Base-by-base conservation (phyloP, 2,888 invertebrate species). In the Allacma fusca region DNA sequence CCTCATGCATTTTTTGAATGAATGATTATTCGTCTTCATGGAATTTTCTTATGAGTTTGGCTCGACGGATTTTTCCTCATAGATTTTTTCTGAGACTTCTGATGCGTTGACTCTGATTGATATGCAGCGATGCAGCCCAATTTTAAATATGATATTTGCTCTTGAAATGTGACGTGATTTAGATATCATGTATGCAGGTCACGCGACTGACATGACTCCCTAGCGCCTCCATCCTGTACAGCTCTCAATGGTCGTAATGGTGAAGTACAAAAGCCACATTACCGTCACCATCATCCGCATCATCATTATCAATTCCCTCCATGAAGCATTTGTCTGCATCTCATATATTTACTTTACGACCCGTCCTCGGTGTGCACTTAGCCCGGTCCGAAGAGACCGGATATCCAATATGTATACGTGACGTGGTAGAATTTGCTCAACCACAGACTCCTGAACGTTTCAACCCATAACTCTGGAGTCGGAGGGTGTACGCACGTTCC, bases 281-380 rank as follows among this genome's bases (percentile, higher is more conserved):
- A 69, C 23, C 43, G n/a, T 59, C 59, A 59, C 59, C 23, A 23
- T 59, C n/a, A 7, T 59, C 59, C 19, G 19, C 59, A 44, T 44
- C 69, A 70, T 70, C 24, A 70, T 44, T 34, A 23, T 68, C 23
- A 23, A 44, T 70, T 44, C 69, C 26, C 44, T 70, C 69, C 24
- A 44, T 70, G 69, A 70, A 70, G 50, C 23, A 70, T 70, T 70
- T 70, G 24, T 70, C 69, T 70, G 44, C 28, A 28, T 69, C 26
- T 69, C n/a, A n/a, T 24, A 23, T 69, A 69, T 43, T 68, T 43
- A 34, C 21, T 70, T 70, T 70, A 70, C 69, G 40, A 23, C 21
- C 40, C n/a, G 7, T 40, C 68, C 26, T 67, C 23, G 7, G 40
- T 40, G 40, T 40, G 40, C 40, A 40, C 40, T 40, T 40, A 40